Evolutionary conservation across 2,797 vertebrate species (phyloP).

Genomic region (Chromis chromis): DNA sequence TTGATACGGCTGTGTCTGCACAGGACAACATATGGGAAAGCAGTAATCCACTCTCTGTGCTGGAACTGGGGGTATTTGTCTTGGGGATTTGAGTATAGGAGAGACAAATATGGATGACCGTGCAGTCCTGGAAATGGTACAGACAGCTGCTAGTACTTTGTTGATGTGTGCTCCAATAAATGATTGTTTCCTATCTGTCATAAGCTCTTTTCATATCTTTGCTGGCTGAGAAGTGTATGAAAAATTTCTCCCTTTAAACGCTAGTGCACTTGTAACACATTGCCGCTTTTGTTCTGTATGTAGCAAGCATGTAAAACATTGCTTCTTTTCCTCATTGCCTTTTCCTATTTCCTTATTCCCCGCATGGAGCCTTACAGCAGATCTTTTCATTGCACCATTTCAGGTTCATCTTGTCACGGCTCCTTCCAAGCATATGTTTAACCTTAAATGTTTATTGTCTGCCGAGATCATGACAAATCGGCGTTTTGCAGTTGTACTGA

Average conservation of each 20-base stretch:
- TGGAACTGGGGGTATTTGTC: conserved; percentile 83
- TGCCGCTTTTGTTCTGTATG: conserved; percentile 41
- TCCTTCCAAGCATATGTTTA: conserved; percentile 74
- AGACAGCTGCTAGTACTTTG: conserved; percentile 79
- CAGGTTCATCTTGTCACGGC: conserved; percentile 68
- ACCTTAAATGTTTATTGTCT: conserved; percentile 71
- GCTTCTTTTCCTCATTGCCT: conserved; percentile 42
- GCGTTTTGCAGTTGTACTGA: conserved; percentile 58
- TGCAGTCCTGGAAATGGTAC: conserved; percentile 70
- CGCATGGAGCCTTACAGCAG: neutral
- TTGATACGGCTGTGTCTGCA: conserved; percentile 83
- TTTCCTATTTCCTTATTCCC: neutral
- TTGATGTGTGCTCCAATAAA: conserved; percentile 79
- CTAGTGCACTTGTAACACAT: conserved; percentile 38
- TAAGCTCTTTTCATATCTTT: conserved; percentile 68
- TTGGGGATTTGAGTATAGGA: conserved; percentile 76
- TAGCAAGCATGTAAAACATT: conserved; percentile 34
- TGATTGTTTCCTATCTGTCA: conserved; percentile 82
- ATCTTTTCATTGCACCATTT: conserved; percentile 43
- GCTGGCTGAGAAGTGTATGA: conserved; percentile 61
- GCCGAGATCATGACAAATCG: conserved; percentile 75
- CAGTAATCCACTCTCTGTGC: conserved; percentile 80
- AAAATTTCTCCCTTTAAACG: conserved; percentile 62
- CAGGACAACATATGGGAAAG: conserved; percentile 89
- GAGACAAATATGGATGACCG: conserved; percentile 80